A percentile compares a stretch with the other conserved stretches of the same genome.
Conservation (phyloP, 2,113 vertebrate species). For the Salvator merianae region DNA sequence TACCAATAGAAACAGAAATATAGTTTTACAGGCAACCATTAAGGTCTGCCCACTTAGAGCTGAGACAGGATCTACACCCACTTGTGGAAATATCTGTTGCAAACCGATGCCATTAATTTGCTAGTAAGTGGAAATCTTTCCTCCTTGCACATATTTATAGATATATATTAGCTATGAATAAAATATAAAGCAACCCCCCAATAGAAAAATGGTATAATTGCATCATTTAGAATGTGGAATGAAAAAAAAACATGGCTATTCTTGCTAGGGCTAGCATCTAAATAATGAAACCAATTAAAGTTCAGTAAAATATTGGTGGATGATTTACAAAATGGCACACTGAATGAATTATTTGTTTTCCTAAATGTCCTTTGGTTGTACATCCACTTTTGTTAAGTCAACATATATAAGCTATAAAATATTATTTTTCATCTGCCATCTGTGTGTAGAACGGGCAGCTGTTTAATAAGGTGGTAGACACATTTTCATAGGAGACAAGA, state of each 20-base stretch:
- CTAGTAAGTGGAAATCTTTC: constrained; percentile 50
- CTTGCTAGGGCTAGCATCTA: background rate
- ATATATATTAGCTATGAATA: constrained; percentile 58
- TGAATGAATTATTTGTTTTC: constrained; percentile 15
- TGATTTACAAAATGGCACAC: constrained; percentile 38
- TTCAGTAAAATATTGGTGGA: constrained; percentile 26
- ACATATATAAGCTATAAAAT: constrained; percentile 4
- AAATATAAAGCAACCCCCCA: constrained; percentile 59
- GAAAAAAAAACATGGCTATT: background rate
- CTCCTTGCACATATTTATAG: constrained; percentile 52
- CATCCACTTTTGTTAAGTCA: constrained; percentile 18
- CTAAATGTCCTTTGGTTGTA: constrained; percentile 24
- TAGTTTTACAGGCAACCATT: constrained; percentile 44
- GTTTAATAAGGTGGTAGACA: background rate
- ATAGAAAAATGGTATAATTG: constrained; percentile 48
- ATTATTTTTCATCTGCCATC: background rate
- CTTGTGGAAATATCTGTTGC: constrained; percentile 52
- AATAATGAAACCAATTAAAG: constrained; percentile 44
- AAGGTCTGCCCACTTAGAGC: constrained; percentile 16
- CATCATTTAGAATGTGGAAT: constrained; percentile 49
- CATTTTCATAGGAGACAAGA: background rate
- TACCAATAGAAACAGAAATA: constrained; percentile 37
- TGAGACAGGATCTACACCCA: constrained; percentile 41
- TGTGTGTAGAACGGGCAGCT: background rate
- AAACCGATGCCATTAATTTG: constrained; percentile 61